These are phyloP conservation scores for Caenorhabditis sp. DNA, from an alignment of 2,888 invertebrate species.

Conservation along the genomic window DNA sequence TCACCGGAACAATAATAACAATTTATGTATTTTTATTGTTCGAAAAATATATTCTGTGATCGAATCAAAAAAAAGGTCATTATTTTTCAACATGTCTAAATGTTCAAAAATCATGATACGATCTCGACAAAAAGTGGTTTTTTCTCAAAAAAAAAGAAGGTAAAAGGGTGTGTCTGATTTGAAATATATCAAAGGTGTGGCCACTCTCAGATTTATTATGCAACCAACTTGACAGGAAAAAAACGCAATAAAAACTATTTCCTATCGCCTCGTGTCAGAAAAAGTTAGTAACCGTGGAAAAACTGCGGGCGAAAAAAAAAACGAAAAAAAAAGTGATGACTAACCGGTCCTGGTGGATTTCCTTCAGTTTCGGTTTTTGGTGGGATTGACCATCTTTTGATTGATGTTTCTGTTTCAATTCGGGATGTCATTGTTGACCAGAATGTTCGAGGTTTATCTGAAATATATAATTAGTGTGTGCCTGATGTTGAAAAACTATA, in stretches of 20 bases:
- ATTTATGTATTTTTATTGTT: too few species aligned
- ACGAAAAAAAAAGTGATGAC: constrained; percentile 11
- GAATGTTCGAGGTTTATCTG: constrained; percentile 31
- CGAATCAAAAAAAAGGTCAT: too few species aligned
- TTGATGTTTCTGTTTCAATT: constrained; percentile 51
- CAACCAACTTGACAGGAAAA: background rate
- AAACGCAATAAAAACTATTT: background rate
- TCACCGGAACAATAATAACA: too few species aligned
- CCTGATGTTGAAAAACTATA: too few species aligned
- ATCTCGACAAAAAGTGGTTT: background rate
- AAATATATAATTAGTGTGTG: constrained; percentile 4
- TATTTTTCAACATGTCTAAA: too few species aligned
- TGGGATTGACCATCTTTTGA: constrained; percentile 58
- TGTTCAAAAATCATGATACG: background rate
- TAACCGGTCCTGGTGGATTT: constrained; percentile 56
- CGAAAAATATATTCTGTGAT: too few species aligned
- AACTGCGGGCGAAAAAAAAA: too few species aligned
- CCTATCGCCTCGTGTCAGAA: too few species aligned
- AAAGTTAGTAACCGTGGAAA: too few species aligned
- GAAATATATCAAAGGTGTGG: background rate
- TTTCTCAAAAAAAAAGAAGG: background rate
- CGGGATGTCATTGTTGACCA: constrained; percentile 58
- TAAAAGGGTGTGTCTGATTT: background rate
- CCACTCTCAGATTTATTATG: background rate
- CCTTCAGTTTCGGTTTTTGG: constrained; percentile 52